Percentiles rank a stretch among this genome's conserved stretches.
Conservation (phyloP, 2,797 vertebrate species). For the Danio choprae region DNA sequence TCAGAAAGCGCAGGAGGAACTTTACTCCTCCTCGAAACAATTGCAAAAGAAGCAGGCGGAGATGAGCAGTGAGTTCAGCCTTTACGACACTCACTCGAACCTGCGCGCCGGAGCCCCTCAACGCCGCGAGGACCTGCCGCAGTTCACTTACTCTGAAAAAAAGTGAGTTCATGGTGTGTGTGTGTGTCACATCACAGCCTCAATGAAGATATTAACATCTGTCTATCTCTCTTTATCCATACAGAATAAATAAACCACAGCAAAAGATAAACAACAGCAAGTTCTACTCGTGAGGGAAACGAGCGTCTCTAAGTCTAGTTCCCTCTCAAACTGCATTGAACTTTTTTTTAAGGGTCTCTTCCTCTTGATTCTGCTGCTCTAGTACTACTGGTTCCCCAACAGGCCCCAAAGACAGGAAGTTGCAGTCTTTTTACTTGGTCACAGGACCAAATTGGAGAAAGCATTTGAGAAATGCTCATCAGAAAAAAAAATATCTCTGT, state of each 20-base stretch:
- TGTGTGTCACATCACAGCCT: neutral
- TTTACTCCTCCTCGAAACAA: conserved; percentile 92
- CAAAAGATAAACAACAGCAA: conserved; percentile 93
- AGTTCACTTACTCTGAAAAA: conserved; percentile 80
- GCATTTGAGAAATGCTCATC: conserved; percentile 4
- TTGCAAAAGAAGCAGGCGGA: conserved; percentile 86
- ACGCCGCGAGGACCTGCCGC: conserved; percentile 77
- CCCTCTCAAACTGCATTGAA: neutral
- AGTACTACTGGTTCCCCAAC: conserved; percentile 11
- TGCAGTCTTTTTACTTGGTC: conserved; percentile 30
- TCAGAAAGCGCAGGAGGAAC: conserved; percentile 89
- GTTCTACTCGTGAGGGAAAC: conserved; percentile 86
- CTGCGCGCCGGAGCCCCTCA: conserved; percentile 67
- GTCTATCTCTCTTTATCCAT: conserved; percentile 41
- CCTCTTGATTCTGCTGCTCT: conserved; percentile 21
- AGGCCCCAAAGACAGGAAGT: neutral
- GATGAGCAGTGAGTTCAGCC: conserved; percentile 80
- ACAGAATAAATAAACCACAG: conserved; percentile 82
- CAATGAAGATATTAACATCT: conserved; percentile 9
- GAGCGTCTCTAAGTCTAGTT: neutral
- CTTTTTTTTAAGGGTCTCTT: conserved; percentile 38
- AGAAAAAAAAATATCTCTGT: neutral
- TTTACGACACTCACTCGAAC: conserved; percentile 87
- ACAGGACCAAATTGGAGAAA: neutral
- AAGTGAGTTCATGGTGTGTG: conserved; percentile 70